Conservation (phyloP, 2,888 invertebrate genomes). For the Odontothrips loti region DNA sequence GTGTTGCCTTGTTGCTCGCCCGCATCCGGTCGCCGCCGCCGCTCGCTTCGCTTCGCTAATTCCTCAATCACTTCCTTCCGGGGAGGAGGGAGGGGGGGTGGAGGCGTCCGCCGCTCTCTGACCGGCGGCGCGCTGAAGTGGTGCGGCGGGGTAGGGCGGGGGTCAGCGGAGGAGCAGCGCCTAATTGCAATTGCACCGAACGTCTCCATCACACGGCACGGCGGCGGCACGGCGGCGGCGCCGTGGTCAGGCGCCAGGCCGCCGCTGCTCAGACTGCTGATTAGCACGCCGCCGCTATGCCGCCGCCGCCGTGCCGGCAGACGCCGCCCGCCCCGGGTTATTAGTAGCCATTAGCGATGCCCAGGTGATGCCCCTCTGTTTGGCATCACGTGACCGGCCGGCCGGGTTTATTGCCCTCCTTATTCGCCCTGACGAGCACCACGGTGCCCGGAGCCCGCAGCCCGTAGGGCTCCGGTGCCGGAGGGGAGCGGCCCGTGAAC, state of each 20-base stretch:
- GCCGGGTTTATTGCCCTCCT: background rate
- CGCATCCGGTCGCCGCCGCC: background rate
- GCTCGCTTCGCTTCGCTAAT: background rate
- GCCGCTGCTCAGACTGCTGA: no score
- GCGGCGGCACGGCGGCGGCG: no score
- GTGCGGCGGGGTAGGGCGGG: background rate
- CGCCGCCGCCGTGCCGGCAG: no score
- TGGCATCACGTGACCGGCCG: conserved; percentile 6
- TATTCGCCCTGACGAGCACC: no score
- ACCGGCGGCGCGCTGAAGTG: background rate
- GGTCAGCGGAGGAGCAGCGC: background rate
- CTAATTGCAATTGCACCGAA: background rate
- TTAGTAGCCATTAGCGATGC: background rate
- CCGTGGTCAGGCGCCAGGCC: no score
- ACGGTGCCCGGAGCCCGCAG: no score
- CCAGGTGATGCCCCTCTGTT: background rate
- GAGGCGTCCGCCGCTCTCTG: background rate
- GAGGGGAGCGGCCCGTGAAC: no score
- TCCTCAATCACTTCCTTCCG: conserved; percentile 19
- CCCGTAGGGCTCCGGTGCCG: no score
- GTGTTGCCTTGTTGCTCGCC: background rate
- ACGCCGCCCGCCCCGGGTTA: background rate
- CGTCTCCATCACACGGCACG: background rate
- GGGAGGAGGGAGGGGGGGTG: background rate
- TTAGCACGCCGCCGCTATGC: no score